These are phyloP conservation scores for Cichladusa arquata DNA, from an alignment of 2,113 vertebrate species.

Conservation along the genomic window DNA sequence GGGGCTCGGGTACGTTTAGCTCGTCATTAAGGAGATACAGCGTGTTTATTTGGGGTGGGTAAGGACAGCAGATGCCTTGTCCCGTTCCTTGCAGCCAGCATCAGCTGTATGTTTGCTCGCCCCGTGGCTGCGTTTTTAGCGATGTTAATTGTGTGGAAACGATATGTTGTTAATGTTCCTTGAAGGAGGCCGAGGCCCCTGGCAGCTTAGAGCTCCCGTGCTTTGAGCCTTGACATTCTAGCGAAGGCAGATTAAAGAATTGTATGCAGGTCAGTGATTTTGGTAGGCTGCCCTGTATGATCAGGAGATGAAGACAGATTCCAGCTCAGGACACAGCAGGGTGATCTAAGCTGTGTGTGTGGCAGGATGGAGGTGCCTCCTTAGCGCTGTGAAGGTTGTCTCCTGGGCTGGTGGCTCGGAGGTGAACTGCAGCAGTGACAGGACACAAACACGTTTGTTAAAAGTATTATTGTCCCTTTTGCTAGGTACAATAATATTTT, in stretches of 20 bases:
- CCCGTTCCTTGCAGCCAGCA: accelerated
- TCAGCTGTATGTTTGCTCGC: not conserved
- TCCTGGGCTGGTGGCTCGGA: not conserved
- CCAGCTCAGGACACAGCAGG: not conserved
- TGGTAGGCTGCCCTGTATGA: accelerated
- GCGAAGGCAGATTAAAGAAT: not conserved
- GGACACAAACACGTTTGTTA: accelerated
- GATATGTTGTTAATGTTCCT: accelerated
- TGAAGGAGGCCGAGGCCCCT: not conserved
- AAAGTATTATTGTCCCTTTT: accelerated
- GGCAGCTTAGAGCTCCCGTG: accelerated
- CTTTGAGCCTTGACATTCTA: too few species aligned
- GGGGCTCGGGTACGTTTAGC: accelerated
- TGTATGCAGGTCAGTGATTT: accelerated
- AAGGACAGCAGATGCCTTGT: not conserved
- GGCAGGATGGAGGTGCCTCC: not conserved
- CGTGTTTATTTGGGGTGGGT: too few species aligned
- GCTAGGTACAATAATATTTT: too few species aligned
- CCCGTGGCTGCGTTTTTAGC: not conserved
- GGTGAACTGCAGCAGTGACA: not conserved
- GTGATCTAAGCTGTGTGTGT: not conserved
- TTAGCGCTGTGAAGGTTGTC: not conserved
- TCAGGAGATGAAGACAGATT: not conserved
- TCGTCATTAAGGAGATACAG: accelerated
- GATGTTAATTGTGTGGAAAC: too few species aligned